A percentile compares a stretch with the other conserved stretches of the same genome.
phyloP scores from a whole-genome alignment of 1,140 invertebrate species.

The Pachyrhynchus sulphureomaculatus region DNA sequence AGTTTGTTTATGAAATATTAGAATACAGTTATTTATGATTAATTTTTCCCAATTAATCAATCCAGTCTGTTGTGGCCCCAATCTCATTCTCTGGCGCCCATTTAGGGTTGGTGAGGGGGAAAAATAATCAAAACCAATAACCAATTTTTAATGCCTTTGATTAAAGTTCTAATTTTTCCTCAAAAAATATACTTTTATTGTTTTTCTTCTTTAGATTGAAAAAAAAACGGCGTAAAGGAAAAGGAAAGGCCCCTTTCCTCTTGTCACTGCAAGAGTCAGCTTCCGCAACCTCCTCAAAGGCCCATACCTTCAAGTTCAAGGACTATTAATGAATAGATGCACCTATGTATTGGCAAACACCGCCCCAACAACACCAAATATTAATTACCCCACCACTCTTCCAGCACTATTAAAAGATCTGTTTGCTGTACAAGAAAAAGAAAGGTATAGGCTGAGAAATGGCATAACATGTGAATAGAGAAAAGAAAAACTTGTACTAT shows the following conservation, averaged over 20 bases:
- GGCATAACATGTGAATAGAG: conserved; percentile 89
- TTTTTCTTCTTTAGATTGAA: conserved; percentile 68
- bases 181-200: background rate
- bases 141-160: too few species aligned
- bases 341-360: conserved; percentile 89
- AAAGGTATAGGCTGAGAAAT: conserved; percentile 71
- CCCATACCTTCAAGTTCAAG: too few species aligned
- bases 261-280: conserved; percentile 73
- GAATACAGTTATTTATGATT: conserved; percentile 68
- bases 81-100: too few species aligned
- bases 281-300: conserved; percentile 92
- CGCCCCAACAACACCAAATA: conserved; percentile 72
- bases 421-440: conserved; percentile 86
- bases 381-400: conserved; percentile 74
- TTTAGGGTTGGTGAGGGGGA: too few species aligned
- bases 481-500: conserved; percentile 91
- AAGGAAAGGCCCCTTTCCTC: too few species aligned
- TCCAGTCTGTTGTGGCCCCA: too few species aligned
- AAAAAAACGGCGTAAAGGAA: conserved; percentile 74
- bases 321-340: conserved; percentile 94
- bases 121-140: too few species aligned
- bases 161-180: too few species aligned
- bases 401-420: conserved; percentile 76
- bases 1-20: conserved; percentile 90
- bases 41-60: too few species aligned